A percentile compares a stretch with the other conserved stretches of the same genome.
These are phyloP conservation scores for Sakesphorus luctuosus DNA, from an alignment of 2,113 vertebrate genomes.

Conservation along the genomic window DNA sequence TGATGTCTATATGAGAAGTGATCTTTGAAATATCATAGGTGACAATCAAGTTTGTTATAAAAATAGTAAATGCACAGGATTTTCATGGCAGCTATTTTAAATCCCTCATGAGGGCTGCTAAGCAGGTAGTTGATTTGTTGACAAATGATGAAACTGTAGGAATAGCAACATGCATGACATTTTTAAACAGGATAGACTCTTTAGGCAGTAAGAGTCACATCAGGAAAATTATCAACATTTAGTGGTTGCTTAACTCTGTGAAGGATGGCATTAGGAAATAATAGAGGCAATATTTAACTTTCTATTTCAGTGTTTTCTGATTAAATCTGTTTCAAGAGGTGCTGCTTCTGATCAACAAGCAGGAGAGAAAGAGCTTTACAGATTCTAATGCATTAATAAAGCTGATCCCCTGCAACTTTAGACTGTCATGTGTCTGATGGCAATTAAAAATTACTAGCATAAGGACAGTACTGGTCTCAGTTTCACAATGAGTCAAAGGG, in stretches of 20 bases:
- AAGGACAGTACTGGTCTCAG: neutral
- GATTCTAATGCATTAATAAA: neutral
- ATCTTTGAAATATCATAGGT: conserved; percentile 85
- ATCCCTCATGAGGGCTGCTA: conserved; percentile 78
- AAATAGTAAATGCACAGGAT: conserved; percentile 79
- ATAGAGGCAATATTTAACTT: conserved; percentile 52
- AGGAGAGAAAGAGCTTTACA: conserved; percentile 13
- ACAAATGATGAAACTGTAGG: conserved; percentile 79
- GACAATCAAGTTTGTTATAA: conserved; percentile 84
- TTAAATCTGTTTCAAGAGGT: conserved; percentile 63
- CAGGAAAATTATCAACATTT: conserved; percentile 72
- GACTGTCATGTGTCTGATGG: neutral
- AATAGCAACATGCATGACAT: conserved; percentile 75
- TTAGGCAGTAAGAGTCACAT: conserved; percentile 61
- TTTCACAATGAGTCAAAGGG: neutral
- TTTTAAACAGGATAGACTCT: conserved; percentile 64
- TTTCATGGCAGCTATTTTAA: conserved; percentile 80
- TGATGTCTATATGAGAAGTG: conserved; percentile 85
- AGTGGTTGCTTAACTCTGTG: conserved; percentile 66
- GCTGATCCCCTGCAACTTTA: neutral
- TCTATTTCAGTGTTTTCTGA: conserved; percentile 42
- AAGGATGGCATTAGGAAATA: conserved; percentile 60
- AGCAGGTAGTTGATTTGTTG: conserved; percentile 82
- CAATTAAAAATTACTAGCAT: conserved; percentile 25
- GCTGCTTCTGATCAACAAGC: conserved; percentile 49